Evolutionary conservation across 1,140 invertebrate species (phyloP).

Genomic region (Psilanteris sp.): DNA sequence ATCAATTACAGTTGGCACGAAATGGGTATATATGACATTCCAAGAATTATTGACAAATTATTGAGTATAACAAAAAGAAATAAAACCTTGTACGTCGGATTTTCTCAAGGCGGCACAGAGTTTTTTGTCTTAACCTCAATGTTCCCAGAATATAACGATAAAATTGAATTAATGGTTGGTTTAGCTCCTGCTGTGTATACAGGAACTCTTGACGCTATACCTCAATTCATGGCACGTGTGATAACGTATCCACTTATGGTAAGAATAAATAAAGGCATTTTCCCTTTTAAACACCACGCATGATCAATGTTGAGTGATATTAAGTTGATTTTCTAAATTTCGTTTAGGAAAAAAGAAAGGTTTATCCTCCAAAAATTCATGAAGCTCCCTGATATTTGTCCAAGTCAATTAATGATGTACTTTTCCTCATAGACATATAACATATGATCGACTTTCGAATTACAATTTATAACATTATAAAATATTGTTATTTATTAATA

Average conservation of each 20-base stretch:
- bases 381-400: no score
- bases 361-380: no score
- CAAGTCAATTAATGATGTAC: no score
- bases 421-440: no score
- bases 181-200: conserved; percentile 81
- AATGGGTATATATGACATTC: conserved; percentile 82
- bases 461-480: no score
- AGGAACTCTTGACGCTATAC: conserved; percentile 31
- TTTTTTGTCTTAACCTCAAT: conserved; percentile 80
- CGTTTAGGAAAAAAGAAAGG: no score
- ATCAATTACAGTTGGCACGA: conserved; percentile 81
- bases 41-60: conserved; percentile 82
- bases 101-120: conserved; percentile 85
- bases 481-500: no score
- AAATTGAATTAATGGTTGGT: conserved; percentile 79
- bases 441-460: no score
- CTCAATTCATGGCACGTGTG: not conserved
- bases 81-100: conserved; percentile 83
- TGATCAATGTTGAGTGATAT: no score
- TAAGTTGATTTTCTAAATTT: no score
- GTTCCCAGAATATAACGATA: conserved; percentile 81
- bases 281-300: no score
- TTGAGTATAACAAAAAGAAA: conserved; percentile 76
- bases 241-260: conserved; percentile 32
- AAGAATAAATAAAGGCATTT: no score